phyloP scores from a whole-genome alignment of 2,113 vertebrate species.

The Serinus canaria region DNA sequence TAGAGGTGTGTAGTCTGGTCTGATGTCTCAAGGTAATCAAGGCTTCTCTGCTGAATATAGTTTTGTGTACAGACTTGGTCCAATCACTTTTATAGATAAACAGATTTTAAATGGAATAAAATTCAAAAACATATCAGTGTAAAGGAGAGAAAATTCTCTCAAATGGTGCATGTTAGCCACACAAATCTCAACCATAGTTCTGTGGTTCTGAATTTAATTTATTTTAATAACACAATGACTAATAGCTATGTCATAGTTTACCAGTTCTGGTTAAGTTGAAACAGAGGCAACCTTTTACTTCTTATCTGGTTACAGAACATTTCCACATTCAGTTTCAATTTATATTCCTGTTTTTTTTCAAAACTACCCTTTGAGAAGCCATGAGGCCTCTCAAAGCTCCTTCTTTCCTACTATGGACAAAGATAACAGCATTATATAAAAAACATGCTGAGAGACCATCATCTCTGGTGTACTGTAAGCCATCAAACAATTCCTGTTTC shows the following conservation, averaged over 20 bases:
- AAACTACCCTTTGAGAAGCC: neutral
- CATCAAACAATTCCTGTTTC: neutral
- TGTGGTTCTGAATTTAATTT: neutral
- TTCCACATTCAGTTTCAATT: neutral
- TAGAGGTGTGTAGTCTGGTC: neutral
- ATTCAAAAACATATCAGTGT: neutral
- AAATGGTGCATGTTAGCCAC: neutral
- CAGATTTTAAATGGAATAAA: neutral
- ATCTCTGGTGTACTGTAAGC: neutral
- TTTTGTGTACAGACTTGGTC: neutral
- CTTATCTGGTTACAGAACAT: neutral
- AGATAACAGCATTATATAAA: neutral
- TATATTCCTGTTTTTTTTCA: neutral
- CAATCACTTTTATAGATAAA: neutral
- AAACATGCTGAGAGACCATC: neutral
- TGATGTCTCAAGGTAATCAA: neutral
- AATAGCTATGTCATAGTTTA: neutral
- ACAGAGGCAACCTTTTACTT: neutral
- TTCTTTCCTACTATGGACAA: constrained; percentile 2
- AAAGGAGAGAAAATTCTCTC: neutral
- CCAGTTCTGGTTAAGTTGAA: neutral
- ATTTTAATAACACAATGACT: neutral
- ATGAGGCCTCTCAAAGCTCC: neutral
- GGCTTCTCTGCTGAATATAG: neutral
- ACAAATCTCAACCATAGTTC: neutral